phyloP scores from a whole-genome alignment of 2,888 invertebrate species.

The Halictus ligatus region DNA sequence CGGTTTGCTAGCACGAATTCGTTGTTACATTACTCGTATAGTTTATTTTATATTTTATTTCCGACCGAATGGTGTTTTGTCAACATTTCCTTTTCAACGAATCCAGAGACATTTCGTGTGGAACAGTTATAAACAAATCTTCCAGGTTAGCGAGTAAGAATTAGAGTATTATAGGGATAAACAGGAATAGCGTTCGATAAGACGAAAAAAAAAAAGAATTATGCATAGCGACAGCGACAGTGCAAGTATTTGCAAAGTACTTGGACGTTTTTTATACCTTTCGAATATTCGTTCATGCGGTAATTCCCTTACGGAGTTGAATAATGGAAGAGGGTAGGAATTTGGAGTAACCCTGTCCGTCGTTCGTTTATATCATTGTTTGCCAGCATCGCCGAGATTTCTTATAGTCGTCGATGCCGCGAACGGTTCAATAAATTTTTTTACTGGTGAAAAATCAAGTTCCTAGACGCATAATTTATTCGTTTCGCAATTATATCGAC shows the following conservation, averaged over 20 bases:
- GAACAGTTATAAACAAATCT: constrained; percentile 56
- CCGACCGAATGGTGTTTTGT: constrained; percentile 26
- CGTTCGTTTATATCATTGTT: not conserved
- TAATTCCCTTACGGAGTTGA: constrained; percentile 31
- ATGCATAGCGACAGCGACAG: constrained; percentile 45
- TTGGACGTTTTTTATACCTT: constrained; percentile 43
- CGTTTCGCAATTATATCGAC: constrained; percentile 9
- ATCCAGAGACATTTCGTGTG: constrained; percentile 7
- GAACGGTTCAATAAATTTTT: not conserved
- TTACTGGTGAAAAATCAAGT: constrained; percentile 31
- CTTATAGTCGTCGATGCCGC: not conserved
- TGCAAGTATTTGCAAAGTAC: constrained; percentile 44
- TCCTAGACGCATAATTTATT: constrained; percentile 26
- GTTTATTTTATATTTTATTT: constrained; percentile 50
- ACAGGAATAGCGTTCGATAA: constrained; percentile 55
- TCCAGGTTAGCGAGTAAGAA: constrained; percentile 66
- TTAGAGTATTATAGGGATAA: constrained; percentile 65
- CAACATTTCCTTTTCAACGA: not conserved
- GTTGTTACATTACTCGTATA: constrained; percentile 75
- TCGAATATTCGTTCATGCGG: constrained; percentile 38
- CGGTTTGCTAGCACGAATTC: constrained; percentile 22
- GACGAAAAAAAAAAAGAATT: constrained; percentile 55
- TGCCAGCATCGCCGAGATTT: not conserved
- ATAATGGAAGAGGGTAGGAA: constrained; percentile 23
- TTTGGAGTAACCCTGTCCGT: constrained; percentile 15